Evolutionary conservation across 37 sponge, comb jelly and placozoan genomes (phyloP), one percentile per base, ranked within the genome.

Genomic region (Cladorhizidae sp.): DNA sequence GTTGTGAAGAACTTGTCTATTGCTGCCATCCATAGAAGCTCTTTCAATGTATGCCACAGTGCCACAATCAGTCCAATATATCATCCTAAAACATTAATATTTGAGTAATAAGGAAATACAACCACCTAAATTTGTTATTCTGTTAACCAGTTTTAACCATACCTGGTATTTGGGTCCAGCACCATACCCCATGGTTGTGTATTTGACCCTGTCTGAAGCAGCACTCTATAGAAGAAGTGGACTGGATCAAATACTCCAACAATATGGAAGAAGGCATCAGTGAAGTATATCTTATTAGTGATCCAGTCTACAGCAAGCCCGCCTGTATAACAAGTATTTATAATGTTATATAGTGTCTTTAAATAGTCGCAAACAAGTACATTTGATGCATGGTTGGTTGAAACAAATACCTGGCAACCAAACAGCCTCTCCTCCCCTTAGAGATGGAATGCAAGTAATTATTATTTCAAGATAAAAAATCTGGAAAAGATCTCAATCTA

Each of bases 21-120:
- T 41, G 5, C 39, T 57, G 5, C 85, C 85, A 59, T 85, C 85
- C 85, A 85, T 85, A 43, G 78, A 76, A 32, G 85, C 78, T 35
- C 59, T 28, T n/a, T 58, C 78, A 43, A 78, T 77, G n/a, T 33
- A 43, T 23, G 50, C 55, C 0, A 33, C 26, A 35, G 52, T 49
- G 21, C 92, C 85, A 81, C 85, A 84, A 41, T 88, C 92, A 37
- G 85, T 80, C 92, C 92, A 92, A 55, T 92, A 92, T 82, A 92
- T 67, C 57, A 35, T 49, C 38, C 92, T 90, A 61, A 61, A 6
- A 3, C 3, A 68, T 29, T 5, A 9, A 37, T 35, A 8, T 68
- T 18, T 9, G 5, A 17, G 5, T 7, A 17, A 17, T 12, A 3
- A 61, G 14, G 15, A 17, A 29, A 61, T 6, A n/a, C 25, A 5